phyloP scores from a whole-genome alignment of 2,797 vertebrate species.

The Ctenopoma multispine region DNA sequence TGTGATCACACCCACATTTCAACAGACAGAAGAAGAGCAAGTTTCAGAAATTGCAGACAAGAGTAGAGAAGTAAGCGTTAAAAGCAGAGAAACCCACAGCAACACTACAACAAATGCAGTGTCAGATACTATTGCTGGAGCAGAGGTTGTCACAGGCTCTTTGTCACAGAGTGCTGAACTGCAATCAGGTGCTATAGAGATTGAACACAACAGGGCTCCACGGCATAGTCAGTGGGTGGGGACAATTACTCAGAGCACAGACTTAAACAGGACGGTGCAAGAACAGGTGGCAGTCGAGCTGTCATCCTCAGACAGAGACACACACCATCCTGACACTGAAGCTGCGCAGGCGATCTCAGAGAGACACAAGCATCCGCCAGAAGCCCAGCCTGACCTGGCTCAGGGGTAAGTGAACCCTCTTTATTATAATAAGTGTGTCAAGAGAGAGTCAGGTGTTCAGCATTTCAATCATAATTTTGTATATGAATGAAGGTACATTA shows the following conservation, averaged over 20 bases:
- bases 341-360: background rate
- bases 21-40: constrained; percentile 21
- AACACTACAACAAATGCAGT: background rate
- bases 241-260: constrained; percentile 29
- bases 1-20: background rate
- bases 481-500: background rate
- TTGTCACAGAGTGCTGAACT: constrained; percentile 6
- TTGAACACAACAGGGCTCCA: constrained; percentile 43
- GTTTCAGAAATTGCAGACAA: constrained; percentile 1
- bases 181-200: constrained; percentile 39
- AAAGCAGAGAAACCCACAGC: background rate
- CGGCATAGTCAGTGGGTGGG: constrained; percentile 58
- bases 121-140: constrained; percentile 6
- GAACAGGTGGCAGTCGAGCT: constrained; percentile 54
- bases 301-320: constrained; percentile 3
- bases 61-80: background rate
- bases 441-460: background rate
- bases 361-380: constrained; percentile 14
- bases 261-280: background rate
- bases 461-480: background rate
- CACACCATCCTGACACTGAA: background rate
- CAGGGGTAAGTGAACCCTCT: constrained; percentile 62
- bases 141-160: constrained; percentile 15
- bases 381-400: constrained; percentile 9
- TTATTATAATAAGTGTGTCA: background rate